A percentile compares a stretch with the other conserved stretches of the same genome.
phyloP scores from a whole-genome alignment of 2,797 vertebrate genomes.

The Sebastes itinus region DNA sequence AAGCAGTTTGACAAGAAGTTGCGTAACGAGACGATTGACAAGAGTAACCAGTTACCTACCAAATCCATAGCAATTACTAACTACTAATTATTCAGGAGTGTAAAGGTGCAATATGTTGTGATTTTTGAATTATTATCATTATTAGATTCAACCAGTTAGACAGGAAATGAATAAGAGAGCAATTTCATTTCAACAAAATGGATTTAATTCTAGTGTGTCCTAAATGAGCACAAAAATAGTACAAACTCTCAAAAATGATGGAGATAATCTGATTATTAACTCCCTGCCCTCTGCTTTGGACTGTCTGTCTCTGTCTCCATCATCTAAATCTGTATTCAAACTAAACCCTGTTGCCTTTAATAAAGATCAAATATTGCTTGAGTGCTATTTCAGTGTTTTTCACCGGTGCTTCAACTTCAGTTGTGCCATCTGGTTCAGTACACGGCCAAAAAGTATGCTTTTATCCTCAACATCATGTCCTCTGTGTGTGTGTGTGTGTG shows the following conservation, averaged over 20 bases:
- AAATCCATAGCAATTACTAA: no score
- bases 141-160: conserved; percentile 1
- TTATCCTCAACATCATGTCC: conserved; percentile 19
- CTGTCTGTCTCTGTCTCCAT: conserved; percentile 37
- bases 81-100: not conserved
- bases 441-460: conserved; percentile 27
- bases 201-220: conserved; percentile 63
- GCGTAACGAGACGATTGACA: not conserved
- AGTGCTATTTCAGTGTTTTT: conserved; percentile 43
- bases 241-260: conserved; percentile 40
- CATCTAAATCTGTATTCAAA: conserved; percentile 64
- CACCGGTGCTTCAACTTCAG: conserved; percentile 26
- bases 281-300: conserved; percentile 31
- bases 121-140: not conserved
- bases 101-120: not conserved
- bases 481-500: not conserved
- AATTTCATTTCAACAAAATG: conserved; percentile 58
- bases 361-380: conserved; percentile 53
- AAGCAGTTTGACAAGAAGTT: conserved; percentile 15
- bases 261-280: conserved; percentile 68
- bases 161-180: conserved; percentile 20
- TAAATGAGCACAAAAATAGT: conserved; percentile 59
- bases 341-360: conserved; percentile 54
- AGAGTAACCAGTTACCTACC: not conserved
- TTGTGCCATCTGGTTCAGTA: conserved; percentile 46